Evolutionary conservation across 2,797 vertebrate genomes (phyloP).

Genomic region (Chaetophractus vellerosus): DNA sequence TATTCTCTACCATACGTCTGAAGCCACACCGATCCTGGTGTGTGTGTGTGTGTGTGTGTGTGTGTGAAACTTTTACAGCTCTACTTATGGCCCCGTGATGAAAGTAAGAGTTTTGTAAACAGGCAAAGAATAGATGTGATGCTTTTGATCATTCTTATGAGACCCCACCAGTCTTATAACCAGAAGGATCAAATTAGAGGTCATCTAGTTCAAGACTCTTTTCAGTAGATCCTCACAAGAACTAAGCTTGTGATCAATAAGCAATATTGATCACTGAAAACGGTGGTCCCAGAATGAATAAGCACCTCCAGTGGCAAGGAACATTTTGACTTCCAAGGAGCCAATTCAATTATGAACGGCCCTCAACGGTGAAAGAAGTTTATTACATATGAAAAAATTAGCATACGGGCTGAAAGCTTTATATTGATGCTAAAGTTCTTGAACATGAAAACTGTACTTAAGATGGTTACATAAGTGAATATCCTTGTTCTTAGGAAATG

Average conservation of each 20-base stretch:
- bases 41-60: too few species aligned
- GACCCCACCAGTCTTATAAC: background rate
- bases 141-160: background rate
- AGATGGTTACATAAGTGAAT: too few species aligned
- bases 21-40: background rate
- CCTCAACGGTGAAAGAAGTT: background rate
- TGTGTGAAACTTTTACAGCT: background rate
- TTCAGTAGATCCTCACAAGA: background rate
- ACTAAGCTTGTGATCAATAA: background rate
- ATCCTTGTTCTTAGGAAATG: too few species aligned
- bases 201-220: background rate
- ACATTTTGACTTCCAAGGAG: background rate
- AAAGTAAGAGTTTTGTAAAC: background rate
- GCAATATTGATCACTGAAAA: background rate
- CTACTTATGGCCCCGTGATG: background rate
- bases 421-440: too few species aligned
- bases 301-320: background rate
- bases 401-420: too few species aligned
- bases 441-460: too few species aligned
- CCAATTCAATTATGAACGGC: background rate
- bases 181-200: background rate
- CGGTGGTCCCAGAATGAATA: background rate
- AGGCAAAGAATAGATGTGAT: background rate
- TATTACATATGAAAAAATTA: background rate
- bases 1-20: background rate